These are phyloP conservation scores for Pseudococcus jackbeardsleyi DNA, from an alignment of 2,888 invertebrate species.

Conservation along the genomic window DNA sequence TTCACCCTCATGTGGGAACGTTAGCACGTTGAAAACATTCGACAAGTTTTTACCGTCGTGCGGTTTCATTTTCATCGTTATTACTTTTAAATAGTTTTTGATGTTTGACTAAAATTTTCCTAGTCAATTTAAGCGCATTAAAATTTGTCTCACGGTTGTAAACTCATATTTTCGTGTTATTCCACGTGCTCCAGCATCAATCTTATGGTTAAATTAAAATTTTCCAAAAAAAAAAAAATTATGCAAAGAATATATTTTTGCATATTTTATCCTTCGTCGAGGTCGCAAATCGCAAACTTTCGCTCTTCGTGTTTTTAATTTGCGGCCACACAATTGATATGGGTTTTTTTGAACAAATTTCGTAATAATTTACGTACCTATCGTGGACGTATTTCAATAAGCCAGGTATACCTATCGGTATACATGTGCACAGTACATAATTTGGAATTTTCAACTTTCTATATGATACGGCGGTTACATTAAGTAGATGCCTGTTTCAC, in stretches of 20 bases:
- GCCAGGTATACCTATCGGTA: neutral
- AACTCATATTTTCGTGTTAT: neutral
- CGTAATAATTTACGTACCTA: neutral
- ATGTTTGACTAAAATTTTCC: slow-evolving; percentile 29
- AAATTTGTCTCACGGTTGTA: neutral
- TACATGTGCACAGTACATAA: neutral
- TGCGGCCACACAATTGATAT: neutral
- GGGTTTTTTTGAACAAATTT: too few relatives aligned
- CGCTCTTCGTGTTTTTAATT: too few relatives aligned
- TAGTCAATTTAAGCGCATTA: neutral
- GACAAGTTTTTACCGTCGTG: slow-evolving; percentile 43
- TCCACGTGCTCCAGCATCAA: neutral
- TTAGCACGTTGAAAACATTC: slow-evolving; percentile 41
- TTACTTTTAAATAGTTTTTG: slow-evolving; percentile 47
- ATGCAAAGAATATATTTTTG: too few relatives aligned
- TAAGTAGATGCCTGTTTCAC: slow-evolving; percentile 24
- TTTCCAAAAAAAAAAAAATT: too few relatives aligned
- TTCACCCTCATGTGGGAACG: slow-evolving; percentile 42
- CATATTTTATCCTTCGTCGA: neutral
- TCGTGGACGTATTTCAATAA: neutral
- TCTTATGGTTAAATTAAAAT: too few relatives aligned
- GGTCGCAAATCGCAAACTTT: too few relatives aligned
- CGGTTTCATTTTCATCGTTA: slow-evolving; percentile 39
- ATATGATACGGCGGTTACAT: neutral
- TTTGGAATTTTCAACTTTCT: slow-evolving; percentile 20